Base-by-base conservation (phyloP, 2,113 vertebrate species). In the Dipodomys merriami region DNA sequence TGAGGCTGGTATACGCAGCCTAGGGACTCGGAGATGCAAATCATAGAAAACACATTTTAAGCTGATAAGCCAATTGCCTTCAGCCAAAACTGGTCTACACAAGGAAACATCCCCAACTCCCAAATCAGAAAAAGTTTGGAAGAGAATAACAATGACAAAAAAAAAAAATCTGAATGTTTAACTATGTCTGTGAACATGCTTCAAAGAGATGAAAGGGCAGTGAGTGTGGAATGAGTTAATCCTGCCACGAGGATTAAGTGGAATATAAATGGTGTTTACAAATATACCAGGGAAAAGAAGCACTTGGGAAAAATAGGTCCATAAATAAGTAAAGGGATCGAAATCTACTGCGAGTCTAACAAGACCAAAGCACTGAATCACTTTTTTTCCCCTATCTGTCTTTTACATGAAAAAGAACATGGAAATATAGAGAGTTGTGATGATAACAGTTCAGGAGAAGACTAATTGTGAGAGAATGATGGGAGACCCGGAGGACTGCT, bases 201-300 rank as follows among this genome's bases (percentile, higher is more conserved):
- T 86, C 84, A 35, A 33, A 27, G 73, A 35, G 72, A 71, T 90
- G 94, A 93, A 69, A 95, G 33, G 78, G 29, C 35, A 13, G 30
- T 1, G 25, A 68, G 53, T 29, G 16, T 49, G 60, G 93, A 95
- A 83, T 64, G 96, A 96, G 87, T 97, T 94, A 95, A 96, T 95
- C 74, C 82, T 90, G 95, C 74, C 95, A 60, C 29, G 93, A 83
- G 87, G 94, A 95, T 96, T 96, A 91, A 94, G 82, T 90, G 85
- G 84, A 93, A 96, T 97, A 94, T 91, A 93, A 95, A 83, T 88
- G 83, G 62, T 95, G 85, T 94, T 97, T 97, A 97, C 96, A 95
- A 86, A 91, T 85, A 86, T 69, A 90, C 90, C 46, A 77, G 71
- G 94, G 90, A 76, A 95, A 86, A 93, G 81, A 60, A 87, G 79